A percentile compares a stretch with the other conserved stretches of the same genome.
Conservation (phyloP, 2,888 invertebrate genomes). For the Drosophila vallismaia region DNA sequence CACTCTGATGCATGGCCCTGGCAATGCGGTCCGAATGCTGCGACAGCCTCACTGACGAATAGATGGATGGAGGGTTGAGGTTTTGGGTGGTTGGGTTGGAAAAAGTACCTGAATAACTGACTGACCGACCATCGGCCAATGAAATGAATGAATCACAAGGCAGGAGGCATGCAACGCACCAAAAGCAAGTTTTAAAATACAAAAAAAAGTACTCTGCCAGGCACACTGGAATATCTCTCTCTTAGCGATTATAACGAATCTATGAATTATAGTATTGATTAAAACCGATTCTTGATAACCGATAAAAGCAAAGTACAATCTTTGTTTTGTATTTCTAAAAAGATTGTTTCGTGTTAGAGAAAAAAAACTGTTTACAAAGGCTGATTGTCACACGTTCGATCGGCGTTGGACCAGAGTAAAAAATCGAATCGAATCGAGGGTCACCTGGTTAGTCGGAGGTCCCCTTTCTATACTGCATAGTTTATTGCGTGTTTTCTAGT, state of each 20-base stretch:
- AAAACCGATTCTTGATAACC: not conserved
- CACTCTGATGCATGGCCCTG: constrained; percentile 71
- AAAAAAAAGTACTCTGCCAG: constrained; percentile 10
- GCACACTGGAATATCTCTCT: constrained; percentile 7
- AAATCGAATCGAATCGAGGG: constrained; percentile 6
- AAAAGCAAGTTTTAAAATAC: constrained; percentile 25
- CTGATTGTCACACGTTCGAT: constrained; percentile 10
- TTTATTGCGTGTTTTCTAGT: constrained; percentile 71
- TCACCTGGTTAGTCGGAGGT: constrained; percentile 22
- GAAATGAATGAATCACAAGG: constrained; percentile 71
- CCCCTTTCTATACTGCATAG: constrained; percentile 57
- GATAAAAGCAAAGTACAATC: not conserved
- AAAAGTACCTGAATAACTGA: constrained; percentile 49
- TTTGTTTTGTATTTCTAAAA: not conserved
- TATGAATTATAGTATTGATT: constrained; percentile 9
- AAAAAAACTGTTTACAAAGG: constrained; percentile 20
- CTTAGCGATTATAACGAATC: constrained; percentile 3
- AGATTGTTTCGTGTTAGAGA: not conserved
- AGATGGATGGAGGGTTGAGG: constrained; percentile 24
- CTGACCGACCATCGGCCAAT: constrained; percentile 36
- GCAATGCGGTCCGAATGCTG: constrained; percentile 74
- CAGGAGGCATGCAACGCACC: constrained; percentile 10
- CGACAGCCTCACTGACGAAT: constrained; percentile 57
- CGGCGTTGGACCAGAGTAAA: constrained; percentile 1
- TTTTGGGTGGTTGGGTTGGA: constrained; percentile 3